Evolutionary conservation across 2,888 invertebrate genomes (phyloP).

Genomic region (Mechanitis messenoides): DNA sequence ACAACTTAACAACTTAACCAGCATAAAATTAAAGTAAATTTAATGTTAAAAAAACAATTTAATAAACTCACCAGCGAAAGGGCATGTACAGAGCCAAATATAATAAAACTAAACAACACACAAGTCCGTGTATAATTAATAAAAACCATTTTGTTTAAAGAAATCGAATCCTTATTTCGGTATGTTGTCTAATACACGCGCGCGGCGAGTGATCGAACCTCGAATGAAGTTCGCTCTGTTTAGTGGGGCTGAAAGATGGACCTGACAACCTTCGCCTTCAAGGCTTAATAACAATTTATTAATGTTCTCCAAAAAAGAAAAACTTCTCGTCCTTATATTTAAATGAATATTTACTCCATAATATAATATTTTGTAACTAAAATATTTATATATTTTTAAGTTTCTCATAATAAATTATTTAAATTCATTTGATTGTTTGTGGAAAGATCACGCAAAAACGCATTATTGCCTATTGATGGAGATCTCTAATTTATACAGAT

Average conservation of each 20-base stretch:
- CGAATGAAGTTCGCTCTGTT: slow-evolving; percentile 28
- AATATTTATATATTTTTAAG: too few species aligned
- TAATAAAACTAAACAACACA: slow-evolving; percentile 46
- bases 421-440: too few species aligned
- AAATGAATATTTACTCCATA: too few species aligned
- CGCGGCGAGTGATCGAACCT: slow-evolving; percentile 19
- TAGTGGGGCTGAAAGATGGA: slow-evolving; percentile 41
- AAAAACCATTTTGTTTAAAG: slow-evolving; percentile 11
- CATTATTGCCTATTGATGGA: too few species aligned
- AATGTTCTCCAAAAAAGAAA: slow-evolving; percentile 6
- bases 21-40: neutral
- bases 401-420: too few species aligned
- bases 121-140: slow-evolving; percentile 36
- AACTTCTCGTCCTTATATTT: too few species aligned
- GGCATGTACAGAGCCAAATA: slow-evolving; percentile 50
- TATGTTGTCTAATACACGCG: slow-evolving; percentile 7
- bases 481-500: too few species aligned
- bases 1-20: too few species aligned
- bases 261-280: slow-evolving; percentile 59
- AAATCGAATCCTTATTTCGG: slow-evolving; percentile 2
- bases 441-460: too few species aligned
- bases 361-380: too few species aligned
- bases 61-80: slow-evolving; percentile 48
- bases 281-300: slow-evolving; percentile 51
- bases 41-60: too few species aligned